A percentile compares a stretch with the other conserved stretches of the same genome.
These are phyloP conservation scores for Oligia fasciuncula DNA, from an alignment of 2,888 invertebrate species.

Conservation along the genomic window DNA sequence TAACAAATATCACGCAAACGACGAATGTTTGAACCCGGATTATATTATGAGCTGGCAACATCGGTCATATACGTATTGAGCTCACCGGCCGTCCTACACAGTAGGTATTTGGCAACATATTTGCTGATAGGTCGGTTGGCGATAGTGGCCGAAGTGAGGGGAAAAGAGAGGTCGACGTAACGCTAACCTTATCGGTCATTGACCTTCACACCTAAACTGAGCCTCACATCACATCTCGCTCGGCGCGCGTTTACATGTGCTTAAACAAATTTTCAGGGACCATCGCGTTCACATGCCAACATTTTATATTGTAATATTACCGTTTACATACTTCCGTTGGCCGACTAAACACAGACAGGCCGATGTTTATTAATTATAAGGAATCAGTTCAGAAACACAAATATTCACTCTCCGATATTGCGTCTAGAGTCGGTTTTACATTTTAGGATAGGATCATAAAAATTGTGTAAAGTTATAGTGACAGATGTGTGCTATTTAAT, in stretches of 20 bases:
- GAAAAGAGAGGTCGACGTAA: slow-evolving; percentile 80
- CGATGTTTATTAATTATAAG: slow-evolving; percentile 57
- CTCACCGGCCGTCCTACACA: slow-evolving; percentile 51
- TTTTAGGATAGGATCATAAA: slow-evolving; percentile 16
- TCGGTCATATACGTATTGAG: slow-evolving; percentile 43
- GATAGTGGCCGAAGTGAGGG: slow-evolving; percentile 76
- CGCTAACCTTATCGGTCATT: slow-evolving; percentile 88
- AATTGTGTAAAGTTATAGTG: slow-evolving; percentile 36
- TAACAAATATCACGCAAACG: slow-evolving; percentile 52
- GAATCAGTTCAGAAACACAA: slow-evolving; percentile 43
- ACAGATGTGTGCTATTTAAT: slow-evolving; percentile 56
- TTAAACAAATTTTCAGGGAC: slow-evolving; percentile 77
- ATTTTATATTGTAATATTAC: slow-evolving; percentile 66
- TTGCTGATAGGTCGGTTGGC: slow-evolving; percentile 76
- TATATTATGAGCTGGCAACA: slow-evolving; percentile 48
- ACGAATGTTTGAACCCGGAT: slow-evolving; percentile 53
- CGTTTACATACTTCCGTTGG: slow-evolving; percentile 59
- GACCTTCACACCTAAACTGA: slow-evolving; percentile 89
- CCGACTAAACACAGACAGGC: slow-evolving; percentile 55
- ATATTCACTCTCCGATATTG: slow-evolving; percentile 33
- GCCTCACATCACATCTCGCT: slow-evolving; percentile 87
- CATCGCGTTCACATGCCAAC: slow-evolving; percentile 66
- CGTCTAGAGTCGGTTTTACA: slow-evolving; percentile 29
- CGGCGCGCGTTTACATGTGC: slow-evolving; percentile 75
- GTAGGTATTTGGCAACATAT: slow-evolving; percentile 71